A percentile compares a stretch with the other conserved stretches of the same genome.
These are phyloP conservation scores for Microtus montanus DNA, from an alignment of 2,113 vertebrate species.

Conservation along the genomic window DNA sequence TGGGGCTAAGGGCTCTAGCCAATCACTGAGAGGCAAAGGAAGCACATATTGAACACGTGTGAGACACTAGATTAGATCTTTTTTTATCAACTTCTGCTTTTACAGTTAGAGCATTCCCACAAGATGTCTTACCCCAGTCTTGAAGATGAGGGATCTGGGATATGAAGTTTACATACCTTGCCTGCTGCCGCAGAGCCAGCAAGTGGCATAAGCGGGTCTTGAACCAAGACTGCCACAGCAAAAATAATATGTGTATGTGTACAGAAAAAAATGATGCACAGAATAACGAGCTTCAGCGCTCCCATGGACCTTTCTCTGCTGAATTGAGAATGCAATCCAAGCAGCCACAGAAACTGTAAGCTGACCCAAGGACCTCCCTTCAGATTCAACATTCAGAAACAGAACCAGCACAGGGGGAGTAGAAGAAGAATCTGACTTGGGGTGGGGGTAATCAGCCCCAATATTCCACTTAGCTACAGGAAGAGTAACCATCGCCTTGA, in stretches of 20 bases:
- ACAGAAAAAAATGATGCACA: fast-evolving
- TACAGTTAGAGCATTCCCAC: not conserved
- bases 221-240: conserved; percentile 20
- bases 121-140: not conserved
- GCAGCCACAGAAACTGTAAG: not conserved
- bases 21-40: not conserved
- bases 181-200: not conserved
- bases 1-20: not conserved
- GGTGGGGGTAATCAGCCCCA: not conserved
- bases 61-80: not conserved
- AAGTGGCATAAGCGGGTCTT: not conserved
- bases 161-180: not conserved
- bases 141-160: not conserved
- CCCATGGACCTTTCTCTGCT: not conserved
- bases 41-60: not conserved
- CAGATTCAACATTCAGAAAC: not conserved
- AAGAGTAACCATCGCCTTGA: not conserved
- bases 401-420: fast-evolving
- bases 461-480: not conserved
- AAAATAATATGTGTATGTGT: not conserved
- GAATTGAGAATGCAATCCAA: not conserved
- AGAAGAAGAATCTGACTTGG: not conserved
- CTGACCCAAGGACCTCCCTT: not conserved
- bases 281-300: not conserved
- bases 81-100: not conserved